A percentile compares a stretch with the other conserved stretches of the same genome.
Evolutionary conservation across 2,888 invertebrate species (phyloP).

Genomic region (Eilema caniola): DNA sequence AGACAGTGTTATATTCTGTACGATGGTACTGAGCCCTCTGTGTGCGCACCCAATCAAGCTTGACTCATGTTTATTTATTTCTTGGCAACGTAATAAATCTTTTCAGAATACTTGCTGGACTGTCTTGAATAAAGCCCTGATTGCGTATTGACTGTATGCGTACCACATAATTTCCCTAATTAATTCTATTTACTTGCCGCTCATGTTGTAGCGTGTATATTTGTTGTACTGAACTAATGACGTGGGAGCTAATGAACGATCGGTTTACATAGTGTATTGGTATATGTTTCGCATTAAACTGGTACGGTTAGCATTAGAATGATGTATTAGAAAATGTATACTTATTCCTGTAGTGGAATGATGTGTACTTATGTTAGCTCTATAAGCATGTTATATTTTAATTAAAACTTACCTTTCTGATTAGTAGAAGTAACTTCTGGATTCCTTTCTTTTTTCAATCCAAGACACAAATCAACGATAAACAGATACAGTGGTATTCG

Average conservation of each 20-base stretch:
- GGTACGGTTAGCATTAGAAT: background rate
- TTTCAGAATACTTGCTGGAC: background rate
- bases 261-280: background rate
- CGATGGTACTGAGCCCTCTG: too few species aligned
- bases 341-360: background rate
- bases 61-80: background rate
- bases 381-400: too few species aligned
- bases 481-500: too few species aligned
- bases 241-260: slow-evolving; percentile 5
- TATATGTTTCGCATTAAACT: background rate
- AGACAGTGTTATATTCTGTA: too few species aligned
- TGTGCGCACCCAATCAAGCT: too few species aligned
- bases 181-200: background rate
- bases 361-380: background rate
- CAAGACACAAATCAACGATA: too few species aligned
- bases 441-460: too few species aligned
- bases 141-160: background rate
- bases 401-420: too few species aligned
- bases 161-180: background rate
- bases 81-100: background rate
- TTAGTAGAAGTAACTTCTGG: too few species aligned
- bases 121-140: background rate
- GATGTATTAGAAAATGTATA: background rate
- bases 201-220: slow-evolving; percentile 3
- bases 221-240: slow-evolving; percentile 16